Conservation (phyloP, 2,113 vertebrate genomes). For the Epinephelus lanceolatus region DNA sequence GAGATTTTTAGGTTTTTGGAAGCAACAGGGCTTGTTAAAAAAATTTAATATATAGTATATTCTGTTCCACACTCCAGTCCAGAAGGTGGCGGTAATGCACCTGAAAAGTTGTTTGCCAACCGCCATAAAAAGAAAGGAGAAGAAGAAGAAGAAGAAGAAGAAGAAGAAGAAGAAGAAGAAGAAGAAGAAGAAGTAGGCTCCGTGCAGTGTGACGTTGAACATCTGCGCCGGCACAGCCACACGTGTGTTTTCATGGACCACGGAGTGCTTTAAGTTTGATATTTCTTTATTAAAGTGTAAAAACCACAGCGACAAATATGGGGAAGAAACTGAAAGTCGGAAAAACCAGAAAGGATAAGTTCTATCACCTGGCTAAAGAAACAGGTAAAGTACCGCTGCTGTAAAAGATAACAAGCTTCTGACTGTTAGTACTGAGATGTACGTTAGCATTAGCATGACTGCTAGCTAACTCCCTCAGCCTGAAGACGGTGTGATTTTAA, state of each 20-base stretch:
- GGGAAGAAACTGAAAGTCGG: slow-evolving; percentile 97
- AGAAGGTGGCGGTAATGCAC: too few species aligned
- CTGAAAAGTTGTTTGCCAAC: too few species aligned
- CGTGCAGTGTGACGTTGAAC: slow-evolving; percentile 35
- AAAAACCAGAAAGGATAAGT: slow-evolving; percentile 94
- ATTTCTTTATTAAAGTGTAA: not conserved
- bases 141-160: not conserved
- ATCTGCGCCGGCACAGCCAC: slow-evolving; percentile 32
- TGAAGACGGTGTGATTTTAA: not conserved
- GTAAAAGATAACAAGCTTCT: not conserved
- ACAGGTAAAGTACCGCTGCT: slow-evolving; percentile 83
- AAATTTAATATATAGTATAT: too few species aligned
- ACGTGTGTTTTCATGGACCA: slow-evolving; percentile 75
- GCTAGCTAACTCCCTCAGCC: not conserved
- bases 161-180: not conserved
- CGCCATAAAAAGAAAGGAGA: too few species aligned
- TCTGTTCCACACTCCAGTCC: too few species aligned
- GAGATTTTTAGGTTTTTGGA: too few species aligned
- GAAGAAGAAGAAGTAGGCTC: slow-evolving; percentile 43
- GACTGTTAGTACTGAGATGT: too few species aligned
- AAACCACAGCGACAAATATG: slow-evolving; percentile 81
- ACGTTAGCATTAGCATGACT: slow-evolving; percentile 19
- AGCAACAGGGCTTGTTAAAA: too few species aligned
- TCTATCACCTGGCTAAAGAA: slow-evolving; percentile 97
- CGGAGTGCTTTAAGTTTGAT: not conserved